Evolutionary conservation across 2,888 invertebrate genomes (phyloP).

Genomic region (Coelogynopora nodosa): DNA sequence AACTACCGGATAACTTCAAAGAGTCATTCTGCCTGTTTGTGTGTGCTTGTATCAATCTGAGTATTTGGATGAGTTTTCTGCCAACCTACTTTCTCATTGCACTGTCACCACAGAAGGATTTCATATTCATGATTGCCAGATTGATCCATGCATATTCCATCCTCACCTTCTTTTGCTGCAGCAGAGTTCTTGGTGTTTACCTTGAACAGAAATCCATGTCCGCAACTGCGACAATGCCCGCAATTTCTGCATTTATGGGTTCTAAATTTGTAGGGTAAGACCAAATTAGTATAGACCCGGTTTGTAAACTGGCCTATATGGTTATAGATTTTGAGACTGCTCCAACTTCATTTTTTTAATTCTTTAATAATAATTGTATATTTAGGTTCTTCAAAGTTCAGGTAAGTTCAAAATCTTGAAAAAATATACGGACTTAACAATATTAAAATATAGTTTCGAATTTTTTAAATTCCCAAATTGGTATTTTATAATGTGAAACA

Average conservation of each 20-base stretch:
- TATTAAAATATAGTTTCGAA: too few species aligned
- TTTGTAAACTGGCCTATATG: too few species aligned
- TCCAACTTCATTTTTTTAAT: too few species aligned
- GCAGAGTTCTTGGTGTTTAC: background rate
- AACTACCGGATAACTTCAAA: conserved; percentile 55
- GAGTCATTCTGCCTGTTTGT: conserved; percentile 54
- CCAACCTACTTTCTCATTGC: background rate
- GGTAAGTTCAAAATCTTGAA: too few species aligned
- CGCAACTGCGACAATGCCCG: background rate
- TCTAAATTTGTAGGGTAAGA: background rate
- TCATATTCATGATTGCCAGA: background rate
- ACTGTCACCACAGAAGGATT: background rate
- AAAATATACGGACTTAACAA: too few species aligned
- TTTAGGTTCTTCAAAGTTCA: too few species aligned
- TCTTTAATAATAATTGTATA: too few species aligned
- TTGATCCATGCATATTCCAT: background rate
- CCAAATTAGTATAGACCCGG: too few species aligned
- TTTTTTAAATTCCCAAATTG: too few species aligned
- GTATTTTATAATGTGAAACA: too few species aligned
- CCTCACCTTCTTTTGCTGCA: background rate
- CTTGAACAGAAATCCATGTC: background rate
- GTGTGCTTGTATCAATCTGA: conserved; percentile 13
- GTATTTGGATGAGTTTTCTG: background rate
- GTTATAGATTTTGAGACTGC: too few species aligned
- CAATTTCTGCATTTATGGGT: background rate